Evolutionary conservation across 1,140 invertebrate species (phyloP), one percentile per base, ranked within the genome.

Genomic region (Leptinotarsa undecemlineata): DNA sequence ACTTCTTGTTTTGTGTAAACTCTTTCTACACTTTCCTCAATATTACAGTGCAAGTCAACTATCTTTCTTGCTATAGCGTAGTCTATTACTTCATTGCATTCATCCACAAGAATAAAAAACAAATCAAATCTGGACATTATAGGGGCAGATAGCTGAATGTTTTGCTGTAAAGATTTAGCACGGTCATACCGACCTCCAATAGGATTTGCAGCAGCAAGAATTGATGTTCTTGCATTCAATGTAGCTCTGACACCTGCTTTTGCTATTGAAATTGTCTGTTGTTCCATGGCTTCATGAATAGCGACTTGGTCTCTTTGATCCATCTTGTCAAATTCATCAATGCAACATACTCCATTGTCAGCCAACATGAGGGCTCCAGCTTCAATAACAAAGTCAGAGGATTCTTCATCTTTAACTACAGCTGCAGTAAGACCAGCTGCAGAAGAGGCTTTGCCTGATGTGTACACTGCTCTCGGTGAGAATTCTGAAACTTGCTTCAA

Each of bases 291-390:
- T 89, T 99, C 98, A 86, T 99, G 98, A 83, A 99, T 99, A 33
- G 98, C 98, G 6, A 99, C 97, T 86, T 99, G 98, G 90, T 99
- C 98, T 74, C 92, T 91, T 1, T 90, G 89, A 85, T 99, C 98
- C 98, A 99, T 99, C 88, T 99, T 99, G 83, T 99, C 98, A 87
- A 99, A 99, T 87, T 99, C 98, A 85, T 99, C 98, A 80, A 99
- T 99, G 84, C 98, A 99, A 85, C 98, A 99, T 42, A 99, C 95
- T 17, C 98, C 98, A 86, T 99, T 99, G 86, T 99, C 98, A 0
- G 98, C 98, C 80, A 99, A 90, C 97, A 99, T 99, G 4, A 99
- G 86, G 4, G 98, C 98, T 61, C 98, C 98, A 21, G 98, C 98
- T 90, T 99, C 98, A 74, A 99, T 99, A 2, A 99, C 98, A 88